These are phyloP conservation scores for Nasonovia ribisnigri DNA, from an alignment of 2,888 invertebrate genomes.

Conservation along the genomic window DNA sequence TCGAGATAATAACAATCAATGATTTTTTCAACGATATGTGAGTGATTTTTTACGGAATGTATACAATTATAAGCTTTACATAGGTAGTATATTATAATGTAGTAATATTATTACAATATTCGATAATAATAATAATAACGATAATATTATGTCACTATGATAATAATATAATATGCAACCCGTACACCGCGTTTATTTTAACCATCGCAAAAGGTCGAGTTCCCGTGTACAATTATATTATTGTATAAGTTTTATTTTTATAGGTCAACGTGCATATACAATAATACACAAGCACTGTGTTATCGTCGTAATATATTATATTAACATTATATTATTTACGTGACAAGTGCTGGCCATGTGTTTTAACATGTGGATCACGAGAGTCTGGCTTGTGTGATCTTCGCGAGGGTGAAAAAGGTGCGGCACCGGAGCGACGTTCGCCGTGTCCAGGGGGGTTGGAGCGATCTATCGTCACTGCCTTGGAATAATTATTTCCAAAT, in stretches of 20 bases:
- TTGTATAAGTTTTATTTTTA: conserved; percentile 3
- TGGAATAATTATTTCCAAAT: not conserved
- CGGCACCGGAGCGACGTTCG: not conserved
- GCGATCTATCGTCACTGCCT: not conserved
- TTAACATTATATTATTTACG: not conserved
- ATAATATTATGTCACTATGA: not conserved
- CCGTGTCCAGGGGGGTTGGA: not conserved
- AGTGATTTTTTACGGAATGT: conserved; percentile 6
- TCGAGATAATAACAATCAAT: not conserved
- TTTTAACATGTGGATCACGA: conserved; percentile 52
- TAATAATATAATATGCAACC: not conserved
- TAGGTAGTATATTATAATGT: not conserved
- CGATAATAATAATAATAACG: not conserved
- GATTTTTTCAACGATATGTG: not conserved
- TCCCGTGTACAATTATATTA: not conserved
- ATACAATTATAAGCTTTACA: not conserved
- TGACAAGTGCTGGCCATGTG: conserved; percentile 63
- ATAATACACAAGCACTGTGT: not conserved
- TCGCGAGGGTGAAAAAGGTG: conserved; percentile 34
- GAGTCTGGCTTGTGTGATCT: conserved; percentile 19
- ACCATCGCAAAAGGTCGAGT: not conserved
- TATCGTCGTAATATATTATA: not conserved
- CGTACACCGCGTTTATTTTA: not conserved
- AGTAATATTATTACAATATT: not conserved
- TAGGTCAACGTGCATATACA: conserved; percentile 3